These are phyloP conservation scores for Coptodon bakossiorum DNA, from an alignment of 2,113 vertebrate genomes.

Conservation along the genomic window DNA sequence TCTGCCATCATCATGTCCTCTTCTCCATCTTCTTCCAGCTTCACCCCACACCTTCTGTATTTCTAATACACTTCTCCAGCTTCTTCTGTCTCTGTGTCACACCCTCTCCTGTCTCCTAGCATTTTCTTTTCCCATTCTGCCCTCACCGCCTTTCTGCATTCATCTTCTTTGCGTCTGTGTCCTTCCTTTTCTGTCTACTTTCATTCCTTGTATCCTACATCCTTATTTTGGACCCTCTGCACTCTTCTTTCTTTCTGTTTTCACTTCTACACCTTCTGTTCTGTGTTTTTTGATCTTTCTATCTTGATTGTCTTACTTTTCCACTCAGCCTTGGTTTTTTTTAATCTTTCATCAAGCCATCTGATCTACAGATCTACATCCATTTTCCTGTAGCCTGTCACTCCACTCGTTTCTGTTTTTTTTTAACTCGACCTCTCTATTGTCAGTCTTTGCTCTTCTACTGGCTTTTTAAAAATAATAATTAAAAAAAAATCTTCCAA, in stretches of 20 bases:
- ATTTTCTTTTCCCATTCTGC: neutral
- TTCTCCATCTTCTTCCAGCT: neutral
- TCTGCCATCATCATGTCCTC: neutral
- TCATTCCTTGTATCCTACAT: neutral
- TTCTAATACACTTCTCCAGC: neutral
- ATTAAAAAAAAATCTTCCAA: neutral
- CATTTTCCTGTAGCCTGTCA: neutral
- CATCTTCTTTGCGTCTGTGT: neutral
- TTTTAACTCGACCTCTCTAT: neutral
- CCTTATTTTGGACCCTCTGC: neutral
- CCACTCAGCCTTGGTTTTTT: neutral
- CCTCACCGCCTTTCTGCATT: neutral
- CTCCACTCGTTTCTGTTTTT: neutral
- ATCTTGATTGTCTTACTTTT: neutral
- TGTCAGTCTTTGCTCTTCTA: neutral
- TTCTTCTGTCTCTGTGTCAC: neutral
- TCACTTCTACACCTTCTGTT: neutral
- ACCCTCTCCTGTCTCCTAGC: neutral
- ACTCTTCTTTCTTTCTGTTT: neutral
- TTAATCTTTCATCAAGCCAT: neutral
- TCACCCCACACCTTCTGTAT: neutral
- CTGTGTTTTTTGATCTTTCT: neutral
- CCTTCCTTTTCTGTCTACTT: neutral
- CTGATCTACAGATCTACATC: neutral
- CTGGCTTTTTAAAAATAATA: neutral